Base-by-base conservation (phyloP, 2,797 vertebrate genomes). In the Buceros bicornis region DNA sequence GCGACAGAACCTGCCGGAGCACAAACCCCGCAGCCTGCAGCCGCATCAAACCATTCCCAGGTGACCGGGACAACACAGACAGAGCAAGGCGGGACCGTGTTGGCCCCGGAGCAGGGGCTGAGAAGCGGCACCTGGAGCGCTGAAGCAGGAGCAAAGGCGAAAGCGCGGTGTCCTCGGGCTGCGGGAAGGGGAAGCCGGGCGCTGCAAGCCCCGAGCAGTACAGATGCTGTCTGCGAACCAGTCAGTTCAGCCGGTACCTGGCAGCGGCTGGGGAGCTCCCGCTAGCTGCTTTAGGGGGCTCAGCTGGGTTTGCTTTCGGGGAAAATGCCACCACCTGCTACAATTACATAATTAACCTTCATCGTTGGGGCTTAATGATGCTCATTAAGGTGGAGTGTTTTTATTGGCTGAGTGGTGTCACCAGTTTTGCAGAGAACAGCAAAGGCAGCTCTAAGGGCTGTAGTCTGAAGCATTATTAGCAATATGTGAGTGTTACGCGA, bases 291-390 rank as follows among this genome's bases (percentile, higher is more conserved):
- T 89, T 72, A 88, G 83, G 57, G 66, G 56, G 80, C 80, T 93
- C 85, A 82, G 86, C 82, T 94, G 85, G 65, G 77, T 95, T 93
- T 95, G 94, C 90, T 91, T 93, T 94, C 86, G 85, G 93, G 95
- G 50, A 93, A 95, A 90, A 88, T 53, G 76, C 65, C 81, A 37
- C 82, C 91, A 88, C 95, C 95, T 97, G 94, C 90, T 90, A 62
- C 82, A 88, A 90, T 93, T 96, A 91, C 22, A 53, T 72, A 86
- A 92, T 95, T 93, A 95, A 95, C 93, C 90, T 96, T 94, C 85
- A 66, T 51, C 84, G 94, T 84, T 92, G 77, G 94, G 70, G 35
- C 40, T 93, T 92, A 89, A 95, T 73, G 93, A 76, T 66, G 14
- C 90, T 96, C 40, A 87, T 95, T 94, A 93, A 77, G 40, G 51